phyloP scores from a whole-genome alignment of 2,797 vertebrate species.

The Antrozous pallidus region DNA sequence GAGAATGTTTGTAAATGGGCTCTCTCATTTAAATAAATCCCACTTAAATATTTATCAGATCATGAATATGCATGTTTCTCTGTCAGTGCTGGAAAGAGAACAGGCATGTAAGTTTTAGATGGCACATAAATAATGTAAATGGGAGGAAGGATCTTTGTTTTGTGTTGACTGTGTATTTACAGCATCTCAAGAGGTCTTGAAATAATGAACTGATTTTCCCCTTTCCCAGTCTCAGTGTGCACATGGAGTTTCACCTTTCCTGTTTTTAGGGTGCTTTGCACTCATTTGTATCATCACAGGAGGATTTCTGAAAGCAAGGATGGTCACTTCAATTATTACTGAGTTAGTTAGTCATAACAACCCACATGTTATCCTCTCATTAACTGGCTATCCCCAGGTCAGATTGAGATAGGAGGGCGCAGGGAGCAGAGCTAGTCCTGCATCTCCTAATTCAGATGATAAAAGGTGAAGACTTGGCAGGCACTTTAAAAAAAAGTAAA shows the following conservation, averaged over 20 bases:
- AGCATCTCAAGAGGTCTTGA: conserved; percentile 74
- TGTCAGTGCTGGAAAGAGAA: conserved; percentile 71
- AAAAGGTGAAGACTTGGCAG: conserved; percentile 20
- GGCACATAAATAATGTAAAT: conserved; percentile 77
- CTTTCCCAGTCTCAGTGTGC: conserved; percentile 57
- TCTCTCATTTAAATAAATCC: conserved; percentile 76
- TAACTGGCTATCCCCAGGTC: background rate
- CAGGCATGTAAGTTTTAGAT: conserved; percentile 77
- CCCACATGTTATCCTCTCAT: background rate
- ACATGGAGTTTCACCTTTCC: conserved; percentile 65
- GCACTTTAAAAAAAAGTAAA: background rate
- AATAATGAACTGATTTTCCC: conserved; percentile 75
- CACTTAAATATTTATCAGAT: conserved; percentile 82
- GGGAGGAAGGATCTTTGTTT: conserved; percentile 72
- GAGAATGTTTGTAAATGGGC: conserved; percentile 77
- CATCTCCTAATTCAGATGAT: background rate
- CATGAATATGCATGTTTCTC: conserved; percentile 77
- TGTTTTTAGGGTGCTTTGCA: conserved; percentile 59
- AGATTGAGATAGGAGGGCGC: background rate
- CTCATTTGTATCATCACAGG: conserved; percentile 42
- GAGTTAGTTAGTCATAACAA: background rate
- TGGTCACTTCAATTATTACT: conserved; percentile 43
- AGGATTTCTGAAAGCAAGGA: conserved; percentile 53
- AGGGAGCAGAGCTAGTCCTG: background rate
- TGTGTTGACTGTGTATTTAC: conserved; percentile 74